These are phyloP conservation scores for Heteromurus nitidus DNA, from an alignment of 2,888 invertebrate species.

Conservation along the genomic window DNA sequence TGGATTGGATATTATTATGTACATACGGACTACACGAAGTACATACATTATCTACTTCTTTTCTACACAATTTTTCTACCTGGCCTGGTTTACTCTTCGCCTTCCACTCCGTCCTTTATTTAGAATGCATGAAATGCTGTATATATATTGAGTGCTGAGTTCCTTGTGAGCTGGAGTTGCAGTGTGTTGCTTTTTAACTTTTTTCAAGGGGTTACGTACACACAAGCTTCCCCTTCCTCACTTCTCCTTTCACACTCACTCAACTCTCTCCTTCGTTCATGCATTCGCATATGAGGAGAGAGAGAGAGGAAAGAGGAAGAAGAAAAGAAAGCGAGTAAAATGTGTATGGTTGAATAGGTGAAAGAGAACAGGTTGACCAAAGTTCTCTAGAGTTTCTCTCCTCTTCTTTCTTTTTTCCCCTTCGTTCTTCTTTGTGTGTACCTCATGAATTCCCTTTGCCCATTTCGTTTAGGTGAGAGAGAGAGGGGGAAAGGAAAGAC, in stretches of 20 bases:
- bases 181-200: slow-evolving; percentile 46
- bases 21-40: slow-evolving; percentile 6
- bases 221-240: not conserved
- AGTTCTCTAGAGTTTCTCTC: not conserved
- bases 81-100: slow-evolving; percentile 9
- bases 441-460: slow-evolving; percentile 40
- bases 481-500: too few species aligned
- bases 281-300: slow-evolving; percentile 2
- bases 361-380: slow-evolving; percentile 43
- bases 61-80: slow-evolving; percentile 33
- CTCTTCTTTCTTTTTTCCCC: slow-evolving; percentile 23
- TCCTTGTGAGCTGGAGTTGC: not conserved
- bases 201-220: slow-evolving; percentile 39
- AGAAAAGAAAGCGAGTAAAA: not conserved
- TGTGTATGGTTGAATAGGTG: slow-evolving; percentile 1
- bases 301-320: not conserved
- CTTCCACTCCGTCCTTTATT: slow-evolving; percentile 31
- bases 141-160: not conserved
- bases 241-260: not conserved
- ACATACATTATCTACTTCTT: too few species aligned
- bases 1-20: slow-evolving; percentile 20
- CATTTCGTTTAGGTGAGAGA: not conserved
- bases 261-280: not conserved
- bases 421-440: slow-evolving; percentile 4
- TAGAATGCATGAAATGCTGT: slow-evolving; percentile 58